Percentiles rank a stretch among this genome's conserved stretches.
These are phyloP conservation scores for Metellina segmentata DNA, from an alignment of 2,888 invertebrate genomes.

Conservation along the genomic window DNA sequence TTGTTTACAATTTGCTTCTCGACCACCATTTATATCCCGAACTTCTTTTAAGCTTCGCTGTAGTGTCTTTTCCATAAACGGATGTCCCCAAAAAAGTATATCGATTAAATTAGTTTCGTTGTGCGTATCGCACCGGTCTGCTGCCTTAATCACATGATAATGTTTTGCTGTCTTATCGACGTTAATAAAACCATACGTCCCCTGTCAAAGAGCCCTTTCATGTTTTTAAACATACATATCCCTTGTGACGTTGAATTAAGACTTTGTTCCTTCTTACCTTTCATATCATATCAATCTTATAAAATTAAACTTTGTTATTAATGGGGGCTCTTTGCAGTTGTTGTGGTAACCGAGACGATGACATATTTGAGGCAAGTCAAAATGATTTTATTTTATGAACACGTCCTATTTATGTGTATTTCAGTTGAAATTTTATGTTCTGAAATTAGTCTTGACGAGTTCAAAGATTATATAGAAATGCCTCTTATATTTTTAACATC, in stretches of 20 bases:
- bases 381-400: neutral
- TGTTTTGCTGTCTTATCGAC: slow-evolving; percentile 44
- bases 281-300: neutral
- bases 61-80: too few relatives aligned
- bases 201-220: slow-evolving; percentile 31
- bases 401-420: neutral
- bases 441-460: too few relatives aligned
- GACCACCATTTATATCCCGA: neutral
- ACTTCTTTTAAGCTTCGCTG: too few relatives aligned
- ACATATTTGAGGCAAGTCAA: slow-evolving; percentile 60
- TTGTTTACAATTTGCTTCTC: neutral
- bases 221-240: neutral
- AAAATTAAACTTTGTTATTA: neutral
- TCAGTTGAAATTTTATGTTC: neutral
- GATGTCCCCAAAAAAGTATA: neutral
- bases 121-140: slow-evolving; percentile 13
- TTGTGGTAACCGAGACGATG: slow-evolving; percentile 66
- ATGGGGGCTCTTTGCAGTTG: slow-evolving; percentile 66
- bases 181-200: slow-evolving; percentile 26
- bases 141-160: slow-evolving; percentile 56
- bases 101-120: slow-evolving; percentile 22
- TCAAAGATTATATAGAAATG: too few relatives aligned
- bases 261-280: neutral
- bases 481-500: too few relatives aligned
- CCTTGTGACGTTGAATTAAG: neutral